Base-by-base conservation (phyloP, 2,113 vertebrate genomes). In the Scomber colias region DNA sequence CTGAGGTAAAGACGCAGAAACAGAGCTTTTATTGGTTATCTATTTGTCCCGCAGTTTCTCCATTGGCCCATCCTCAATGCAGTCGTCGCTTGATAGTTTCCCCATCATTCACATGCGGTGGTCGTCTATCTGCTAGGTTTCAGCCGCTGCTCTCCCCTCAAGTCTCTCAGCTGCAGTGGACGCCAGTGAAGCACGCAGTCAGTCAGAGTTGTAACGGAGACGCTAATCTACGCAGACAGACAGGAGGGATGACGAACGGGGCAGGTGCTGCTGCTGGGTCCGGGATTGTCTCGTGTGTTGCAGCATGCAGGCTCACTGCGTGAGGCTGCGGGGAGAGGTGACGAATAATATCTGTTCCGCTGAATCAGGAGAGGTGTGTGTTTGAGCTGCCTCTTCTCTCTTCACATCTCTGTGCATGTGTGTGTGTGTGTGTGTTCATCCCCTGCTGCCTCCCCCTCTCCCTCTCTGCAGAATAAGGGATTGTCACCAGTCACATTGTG, bases 401-500 rank as follows among this genome's bases (percentile, higher is more conserved):
- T 66, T 71, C 69, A 75, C 74, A 63, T 76, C 73, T 60, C 77
- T 74, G 71, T 46, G 55, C 67, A 69, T 77, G 73, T 71, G 73
- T 46, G 51, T n/a, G n/a, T n/a, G n/a, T 57, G 68, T 77, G 71
- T 72, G 73, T 67, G 85, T 83, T 83, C 49, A 87, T 91, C 79
- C 84, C 73, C 72, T 69, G 51, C 64, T 79, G 61, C 74, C 65
- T 44, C 81, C 51, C 67, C 72, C 72, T 24, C 77, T 44, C 56
- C 56, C 67, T 59, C 87, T 75, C 87, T 85, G 87, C 90, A 89
- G 85, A 89, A 82, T 71, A 67, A 75, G 83, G 78, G 89, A 88
- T 90, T 91, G 89, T 90, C 88, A 88, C 85, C 80, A 82, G 90
- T 92, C 88, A 90, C 87, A 91, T 71, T 89, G 84, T 92, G 89